A percentile compares a stretch with the other conserved stretches of the same genome.
These are phyloP conservation scores for Dendrocincla fuliginosa DNA, from an alignment of 2,797 vertebrate genomes.

Conservation along the genomic window DNA sequence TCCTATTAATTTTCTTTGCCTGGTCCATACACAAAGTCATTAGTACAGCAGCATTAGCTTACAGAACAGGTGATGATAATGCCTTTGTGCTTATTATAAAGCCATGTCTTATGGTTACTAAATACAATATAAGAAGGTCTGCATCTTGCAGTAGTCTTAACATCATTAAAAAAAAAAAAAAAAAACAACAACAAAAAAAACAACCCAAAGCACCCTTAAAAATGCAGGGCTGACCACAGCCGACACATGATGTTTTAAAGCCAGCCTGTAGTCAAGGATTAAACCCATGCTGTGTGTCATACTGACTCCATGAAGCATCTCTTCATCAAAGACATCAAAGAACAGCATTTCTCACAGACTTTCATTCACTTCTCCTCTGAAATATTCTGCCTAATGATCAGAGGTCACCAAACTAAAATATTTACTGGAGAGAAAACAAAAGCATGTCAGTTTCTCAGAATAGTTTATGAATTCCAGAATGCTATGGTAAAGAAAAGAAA, in stretches of 20 bases:
- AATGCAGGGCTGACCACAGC: not conserved
- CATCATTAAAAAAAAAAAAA: not conserved
- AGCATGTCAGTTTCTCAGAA: not conserved
- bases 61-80: not conserved
- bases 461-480: not conserved
- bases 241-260: not conserved
- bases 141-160: not conserved
- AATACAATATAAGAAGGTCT: not conserved
- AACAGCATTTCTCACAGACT: not conserved
- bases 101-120: not conserved
- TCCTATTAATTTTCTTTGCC: not conserved
- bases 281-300: not conserved
- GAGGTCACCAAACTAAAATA: conserved; percentile 11
- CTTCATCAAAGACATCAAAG: conserved; percentile 13
- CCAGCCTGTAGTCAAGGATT: not conserved
- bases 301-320: not conserved
- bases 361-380: not conserved
- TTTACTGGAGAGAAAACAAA: not conserved
- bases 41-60: not conserved
- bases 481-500: not conserved
- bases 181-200: too few species aligned
- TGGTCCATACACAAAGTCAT: not conserved
- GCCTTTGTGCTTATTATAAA: not conserved
- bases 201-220: not conserved
- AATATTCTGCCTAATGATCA: conserved; percentile 17